Evolutionary conservation across 92 coral and sea anemone species (phyloP).

Genomic region (Nematostella vectensis): DNA sequence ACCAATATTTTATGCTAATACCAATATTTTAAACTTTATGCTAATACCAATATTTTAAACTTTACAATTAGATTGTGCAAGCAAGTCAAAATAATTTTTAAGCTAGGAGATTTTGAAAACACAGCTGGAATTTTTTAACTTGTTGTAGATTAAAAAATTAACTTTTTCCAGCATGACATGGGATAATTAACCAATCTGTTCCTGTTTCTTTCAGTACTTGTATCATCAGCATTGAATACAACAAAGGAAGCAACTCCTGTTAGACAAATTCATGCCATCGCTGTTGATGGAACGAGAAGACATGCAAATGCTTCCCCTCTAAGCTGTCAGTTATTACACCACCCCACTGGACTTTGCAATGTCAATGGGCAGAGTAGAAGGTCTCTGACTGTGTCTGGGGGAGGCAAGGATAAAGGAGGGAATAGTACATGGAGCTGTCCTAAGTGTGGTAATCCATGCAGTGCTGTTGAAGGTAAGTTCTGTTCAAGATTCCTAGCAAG

Average conservation of each 20-base stretch:
- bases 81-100: too few relatives aligned
- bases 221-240: neutral
- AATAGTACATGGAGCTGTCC: conserved; percentile 86
- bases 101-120: too few relatives aligned
- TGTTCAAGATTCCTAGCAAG: neutral
- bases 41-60: too few relatives aligned
- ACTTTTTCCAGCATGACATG: neutral
- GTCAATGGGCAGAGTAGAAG: conserved; percentile 13
- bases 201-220: neutral
- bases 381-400: conserved; percentile 28
- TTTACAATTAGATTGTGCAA: too few relatives aligned
- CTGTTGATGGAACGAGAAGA: conserved; percentile 7
- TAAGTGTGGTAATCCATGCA: conserved; percentile 96
- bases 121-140: too few relatives aligned
- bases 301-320: conserved; percentile 5
- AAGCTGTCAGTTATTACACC: conserved; percentile 11
- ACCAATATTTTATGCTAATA: too few relatives aligned
- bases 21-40: too few relatives aligned
- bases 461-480: conserved; percentile 76
- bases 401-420: conserved; percentile 64
- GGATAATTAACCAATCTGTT: neutral
- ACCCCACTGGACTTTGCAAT: conserved; percentile 37
- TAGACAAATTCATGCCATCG: conserved; percentile 10
- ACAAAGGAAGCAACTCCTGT: neutral
- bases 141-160: neutral